These are phyloP conservation scores for Trachurus trachurus DNA, from an alignment of 2,797 vertebrate species.

Conservation along the genomic window DNA sequence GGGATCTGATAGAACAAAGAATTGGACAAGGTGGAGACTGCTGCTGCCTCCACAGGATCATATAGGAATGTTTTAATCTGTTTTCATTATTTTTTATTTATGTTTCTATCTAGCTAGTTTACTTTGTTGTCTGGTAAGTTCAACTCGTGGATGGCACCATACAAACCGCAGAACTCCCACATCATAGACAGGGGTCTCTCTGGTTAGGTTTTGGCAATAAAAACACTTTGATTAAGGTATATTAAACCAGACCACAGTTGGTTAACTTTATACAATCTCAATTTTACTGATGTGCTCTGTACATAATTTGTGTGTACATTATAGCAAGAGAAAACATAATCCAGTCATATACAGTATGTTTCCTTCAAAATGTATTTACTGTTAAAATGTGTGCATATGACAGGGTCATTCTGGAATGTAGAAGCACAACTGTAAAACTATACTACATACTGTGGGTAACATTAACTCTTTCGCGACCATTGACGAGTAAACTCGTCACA, in stretches of 20 bases:
- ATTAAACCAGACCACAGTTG: not conserved
- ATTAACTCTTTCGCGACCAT: too few relatives aligned
- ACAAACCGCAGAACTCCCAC: not conserved
- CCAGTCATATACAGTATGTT: not conserved
- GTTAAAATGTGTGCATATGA: not conserved
- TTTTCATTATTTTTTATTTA: not conserved
- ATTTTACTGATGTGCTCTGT: not conserved
- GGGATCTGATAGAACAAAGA: not conserved
- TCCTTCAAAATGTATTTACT: not conserved
- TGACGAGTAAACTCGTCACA: too few relatives aligned
- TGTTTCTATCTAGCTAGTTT: not conserved
- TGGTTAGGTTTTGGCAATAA: not conserved
- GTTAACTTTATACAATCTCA: not conserved
- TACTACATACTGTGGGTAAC: not conserved
- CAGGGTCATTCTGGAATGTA: not conserved
- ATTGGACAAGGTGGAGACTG: not conserved
- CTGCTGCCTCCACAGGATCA: not conserved
- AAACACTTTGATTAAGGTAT: not conserved
- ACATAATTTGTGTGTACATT: not conserved
- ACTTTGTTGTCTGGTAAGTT: not conserved
- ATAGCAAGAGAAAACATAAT: not conserved
- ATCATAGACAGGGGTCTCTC: not conserved
- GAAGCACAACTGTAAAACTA: too few relatives aligned
- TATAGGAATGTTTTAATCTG: not conserved
- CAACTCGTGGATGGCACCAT: not conserved